Percentiles rank a stretch among this genome's conserved stretches.
phyloP scores from a whole-genome alignment of 2,113 vertebrate genomes.

The Nycticorax nycticorax region DNA sequence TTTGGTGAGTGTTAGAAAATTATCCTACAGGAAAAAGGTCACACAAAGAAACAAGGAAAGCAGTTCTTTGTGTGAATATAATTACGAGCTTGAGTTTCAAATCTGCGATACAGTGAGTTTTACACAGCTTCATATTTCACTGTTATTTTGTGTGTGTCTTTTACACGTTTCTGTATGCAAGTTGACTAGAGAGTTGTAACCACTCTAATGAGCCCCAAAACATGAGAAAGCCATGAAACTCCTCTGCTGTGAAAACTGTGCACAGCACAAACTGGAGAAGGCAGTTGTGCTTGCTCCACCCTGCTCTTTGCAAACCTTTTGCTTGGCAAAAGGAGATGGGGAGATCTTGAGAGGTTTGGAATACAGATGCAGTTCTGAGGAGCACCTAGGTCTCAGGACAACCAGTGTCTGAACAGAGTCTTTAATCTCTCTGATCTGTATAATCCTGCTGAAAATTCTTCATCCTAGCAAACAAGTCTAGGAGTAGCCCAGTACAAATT shows the following conservation, averaged over 20 bases:
- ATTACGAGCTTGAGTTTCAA: neutral
- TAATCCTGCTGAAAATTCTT: neutral
- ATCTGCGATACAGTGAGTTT: neutral
- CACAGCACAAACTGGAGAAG: neutral
- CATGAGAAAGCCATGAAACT: neutral
- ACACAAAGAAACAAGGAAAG: neutral
- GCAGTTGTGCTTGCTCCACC: neutral
- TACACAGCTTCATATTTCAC: neutral
- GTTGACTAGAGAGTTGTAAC: neutral
- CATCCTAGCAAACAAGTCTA: neutral
- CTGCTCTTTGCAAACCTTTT: neutral
- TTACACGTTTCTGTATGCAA: neutral
- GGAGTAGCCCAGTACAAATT: neutral
- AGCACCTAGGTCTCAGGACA: neutral
- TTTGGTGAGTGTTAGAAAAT: neutral
- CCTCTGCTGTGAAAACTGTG: neutral
- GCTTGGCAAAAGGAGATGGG: neutral
- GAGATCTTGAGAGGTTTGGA: neutral
- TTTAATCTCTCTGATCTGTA: neutral
- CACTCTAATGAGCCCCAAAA: neutral
- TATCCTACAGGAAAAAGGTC: neutral
- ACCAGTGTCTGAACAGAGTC: neutral
- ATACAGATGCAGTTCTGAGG: neutral
- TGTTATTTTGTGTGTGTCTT: neutral
- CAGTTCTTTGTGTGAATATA: neutral